Evolutionary conservation across 2,797 vertebrate species (phyloP), one percentile per base, ranked within the genome.

Genomic region (Paedocypris micromegethes): DNA sequence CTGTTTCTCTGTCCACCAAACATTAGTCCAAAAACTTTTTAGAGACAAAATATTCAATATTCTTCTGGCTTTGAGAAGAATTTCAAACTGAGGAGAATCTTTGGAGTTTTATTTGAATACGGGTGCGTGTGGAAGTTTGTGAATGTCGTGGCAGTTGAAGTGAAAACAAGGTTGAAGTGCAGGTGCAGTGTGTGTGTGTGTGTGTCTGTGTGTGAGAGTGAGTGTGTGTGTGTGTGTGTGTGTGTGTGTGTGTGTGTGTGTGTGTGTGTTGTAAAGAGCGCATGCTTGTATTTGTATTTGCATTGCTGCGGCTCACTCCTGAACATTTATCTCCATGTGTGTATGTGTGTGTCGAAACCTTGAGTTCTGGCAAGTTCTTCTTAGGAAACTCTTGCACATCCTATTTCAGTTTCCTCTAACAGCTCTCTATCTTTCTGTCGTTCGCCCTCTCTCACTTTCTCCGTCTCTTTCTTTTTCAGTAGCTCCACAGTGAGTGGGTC

Each of bases 341-440:
- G 52, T 67, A 59, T 90, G 89, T 87, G 52, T 67, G 63, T 90
- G 89, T 87, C 87, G 88, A 88, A 91, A 91, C 86, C 23, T 23
- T 76, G 80, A 87, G 76, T 69, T 77, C 75, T 82, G 83, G 84
- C 86, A 86, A 87, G 83, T 81, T 87, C 83, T 89, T 90, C 87
- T 89, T 84, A 87, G 89, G 90, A 91, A 91, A 89, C 86, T 87
- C 86, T 90, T 86, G 86, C 90, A 90, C 90, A 90, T 90, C 88
- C 87, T 90, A 89, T 90, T 91, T 88, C 89, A 88, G 86, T 86
- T 91, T 91, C 88, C 88, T 88, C 84, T 85, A 76, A 64, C 83
- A 78, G 84, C 74, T 87, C 63, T 44, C 4, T 53, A n/a, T 4
- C 42, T 63, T 7, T 55, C 39, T 66, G 6, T 37, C 40, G 53